Conservation (phyloP, 2,888 invertebrate species). For the Chalcosyrphus nemorum region DNA sequence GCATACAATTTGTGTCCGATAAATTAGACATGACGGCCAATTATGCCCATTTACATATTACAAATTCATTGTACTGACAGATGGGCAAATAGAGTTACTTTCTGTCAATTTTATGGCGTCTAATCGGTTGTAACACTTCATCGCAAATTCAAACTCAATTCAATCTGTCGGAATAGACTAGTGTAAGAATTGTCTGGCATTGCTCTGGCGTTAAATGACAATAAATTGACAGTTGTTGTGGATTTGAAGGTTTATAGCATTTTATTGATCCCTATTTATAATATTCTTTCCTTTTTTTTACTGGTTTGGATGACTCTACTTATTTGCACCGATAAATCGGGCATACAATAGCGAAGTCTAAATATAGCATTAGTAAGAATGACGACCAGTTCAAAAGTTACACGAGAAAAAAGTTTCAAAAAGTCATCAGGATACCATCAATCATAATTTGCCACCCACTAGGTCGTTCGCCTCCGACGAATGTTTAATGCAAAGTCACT, state of each 20-base stretch:
- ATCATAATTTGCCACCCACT: conserved; percentile 20
- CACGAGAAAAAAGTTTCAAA: conserved; percentile 4
- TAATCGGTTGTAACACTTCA: conserved; percentile 3
- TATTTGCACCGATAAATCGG: background rate
- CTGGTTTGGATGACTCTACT: no score
- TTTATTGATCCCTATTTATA: no score
- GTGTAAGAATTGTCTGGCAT: background rate
- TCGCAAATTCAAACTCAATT: conserved; percentile 1
- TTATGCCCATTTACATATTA: conserved; percentile 30
- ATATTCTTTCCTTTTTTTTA: no score
- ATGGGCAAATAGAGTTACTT: conserved; percentile 50
- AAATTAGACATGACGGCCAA: conserved; percentile 31
- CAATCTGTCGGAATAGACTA: background rate
- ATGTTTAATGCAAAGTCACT: conserved; percentile 1
- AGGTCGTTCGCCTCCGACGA: background rate
- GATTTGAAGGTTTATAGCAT: no score
- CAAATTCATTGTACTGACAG: conserved; percentile 21
- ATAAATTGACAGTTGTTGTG: background rate
- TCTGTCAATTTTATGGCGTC: conserved; percentile 14
- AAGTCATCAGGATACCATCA: conserved; percentile 23
- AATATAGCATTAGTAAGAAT: background rate
- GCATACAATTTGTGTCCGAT: background rate
- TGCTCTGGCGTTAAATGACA: background rate
- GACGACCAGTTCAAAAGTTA: background rate
- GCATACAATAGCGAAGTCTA: background rate